Evolutionary conservation across 2,888 invertebrate species (phyloP), one percentile per base, ranked within the genome.

Genomic region (Erynnis tages): DNA sequence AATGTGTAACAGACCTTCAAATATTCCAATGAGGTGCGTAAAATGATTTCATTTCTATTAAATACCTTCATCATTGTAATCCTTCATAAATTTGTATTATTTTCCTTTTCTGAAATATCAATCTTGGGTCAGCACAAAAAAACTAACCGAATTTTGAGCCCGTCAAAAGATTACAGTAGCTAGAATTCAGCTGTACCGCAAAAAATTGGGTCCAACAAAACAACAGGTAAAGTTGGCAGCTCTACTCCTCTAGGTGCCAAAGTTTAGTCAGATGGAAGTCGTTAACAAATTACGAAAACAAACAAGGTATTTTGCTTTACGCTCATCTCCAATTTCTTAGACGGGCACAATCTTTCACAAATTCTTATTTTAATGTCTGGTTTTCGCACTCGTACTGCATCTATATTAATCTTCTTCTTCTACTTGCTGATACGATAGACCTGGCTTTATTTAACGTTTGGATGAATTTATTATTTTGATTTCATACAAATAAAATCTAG

Each of bases 141-240:
- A 32, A 21, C 32, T 34, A 34, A 43, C 19, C 11, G 44, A 44
- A 44, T 32, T 32, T 34, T 34, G 34, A 45, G 5, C 45, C 45
- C 32, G 23, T 45, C 34, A 45, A 34, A 14, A 16, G n/a, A 21
- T 34, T 34, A 23, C 45, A 34, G 45, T 45, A 45, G 45, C 34
- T 16, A 45, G 34, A 45, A 34, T 21, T 45, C 14, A 10, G 14
- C 14, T 41, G 25, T 21, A 8, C 21, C 21, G 8, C 32, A 45
- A 25, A 34, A 45, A 34, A 34, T 10, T 11, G 11, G 50, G 60
- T 62, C 58, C 69, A 21, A 45, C 44, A 14, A 14, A 13, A 21
- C 21, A 21, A 14, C 44, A 45, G 44, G 29, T 37, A 38, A 7
- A 47, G 6, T 47, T 19, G 13, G 37, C 47, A 37, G 17, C 27